These are phyloP conservation scores for Sebastes cheni DNA, from an alignment of 2,797 vertebrate species.

Conservation along the genomic window DNA sequence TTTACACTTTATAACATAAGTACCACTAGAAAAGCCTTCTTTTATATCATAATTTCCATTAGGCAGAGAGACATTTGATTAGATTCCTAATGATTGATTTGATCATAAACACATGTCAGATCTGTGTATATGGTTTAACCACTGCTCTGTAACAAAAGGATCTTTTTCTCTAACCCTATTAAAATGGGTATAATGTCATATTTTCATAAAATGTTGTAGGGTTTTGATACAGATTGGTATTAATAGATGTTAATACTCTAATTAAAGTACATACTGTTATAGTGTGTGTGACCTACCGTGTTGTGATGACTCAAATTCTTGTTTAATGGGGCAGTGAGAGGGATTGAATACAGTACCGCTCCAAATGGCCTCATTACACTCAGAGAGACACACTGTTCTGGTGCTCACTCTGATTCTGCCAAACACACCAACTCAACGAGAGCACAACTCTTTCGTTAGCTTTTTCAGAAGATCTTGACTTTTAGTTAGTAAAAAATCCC, in stretches of 20 bases:
- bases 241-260: neutral
- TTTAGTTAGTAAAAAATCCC: neutral
- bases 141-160: neutral
- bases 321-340: conserved; percentile 56
- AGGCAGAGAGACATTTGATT: neutral
- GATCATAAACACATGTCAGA: neutral
- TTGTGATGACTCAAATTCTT: conserved; percentile 52
- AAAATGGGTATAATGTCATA: neutral
- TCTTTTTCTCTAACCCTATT: neutral
- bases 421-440: neutral
- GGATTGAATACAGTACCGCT: conserved; percentile 37
- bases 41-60: neutral
- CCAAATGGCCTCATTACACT: conserved; percentile 61
- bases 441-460: neutral
- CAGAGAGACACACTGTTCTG: conserved; percentile 52
- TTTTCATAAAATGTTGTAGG: neutral
- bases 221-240: neutral
- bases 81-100: neutral
- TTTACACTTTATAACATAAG: neutral
- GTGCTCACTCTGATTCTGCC: conserved; percentile 7
- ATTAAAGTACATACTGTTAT: neutral
- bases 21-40: neutral
- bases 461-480: neutral
- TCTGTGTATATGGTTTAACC: neutral
- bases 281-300: conserved; percentile 8